These are phyloP conservation scores for Lycodopsis pacificus DNA, from an alignment of 2,797 vertebrate genomes.

Conservation along the genomic window DNA sequence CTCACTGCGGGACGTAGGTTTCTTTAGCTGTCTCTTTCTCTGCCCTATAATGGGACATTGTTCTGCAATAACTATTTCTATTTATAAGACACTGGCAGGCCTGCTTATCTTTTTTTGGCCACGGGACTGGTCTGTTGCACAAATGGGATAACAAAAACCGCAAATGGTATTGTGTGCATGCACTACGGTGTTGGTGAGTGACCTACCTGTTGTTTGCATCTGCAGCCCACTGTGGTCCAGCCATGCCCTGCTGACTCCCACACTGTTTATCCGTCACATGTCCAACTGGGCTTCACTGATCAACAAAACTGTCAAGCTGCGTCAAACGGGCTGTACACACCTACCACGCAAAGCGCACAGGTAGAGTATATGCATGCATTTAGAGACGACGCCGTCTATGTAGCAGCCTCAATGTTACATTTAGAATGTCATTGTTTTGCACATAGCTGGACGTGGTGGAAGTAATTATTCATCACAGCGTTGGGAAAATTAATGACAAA, in stretches of 20 bases:
- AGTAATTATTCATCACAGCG: conserved; percentile 34
- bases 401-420: not conserved
- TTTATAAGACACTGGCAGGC: conserved; percentile 27
- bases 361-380: conserved; percentile 63
- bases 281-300: conserved; percentile 83
- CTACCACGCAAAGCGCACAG: conserved; percentile 78
- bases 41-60: not conserved
- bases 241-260: conserved; percentile 77
- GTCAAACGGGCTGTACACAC: conserved; percentile 81
- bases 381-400: not conserved
- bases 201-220: conserved; percentile 58
- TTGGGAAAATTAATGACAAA: conserved; percentile 34
- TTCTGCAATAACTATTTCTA: conserved; percentile 26
- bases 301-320: conserved; percentile 77
- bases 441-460: conserved; percentile 10
- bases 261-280: conserved; percentile 81
- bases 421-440: not conserved
- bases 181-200: conserved; percentile 15
- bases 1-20: conserved; percentile 75
- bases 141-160: conserved; percentile 13
- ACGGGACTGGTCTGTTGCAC: conserved; percentile 13
- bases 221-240: conserved; percentile 74
- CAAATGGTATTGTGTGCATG: conserved; percentile 31
- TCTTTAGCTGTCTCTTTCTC: conserved; percentile 9
- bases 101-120: conserved; percentile 26